Evolutionary conservation across 2,797 vertebrate species (phyloP), one percentile per base, ranked within the genome.

Genomic region (Sarcoramphus papa): DNA sequence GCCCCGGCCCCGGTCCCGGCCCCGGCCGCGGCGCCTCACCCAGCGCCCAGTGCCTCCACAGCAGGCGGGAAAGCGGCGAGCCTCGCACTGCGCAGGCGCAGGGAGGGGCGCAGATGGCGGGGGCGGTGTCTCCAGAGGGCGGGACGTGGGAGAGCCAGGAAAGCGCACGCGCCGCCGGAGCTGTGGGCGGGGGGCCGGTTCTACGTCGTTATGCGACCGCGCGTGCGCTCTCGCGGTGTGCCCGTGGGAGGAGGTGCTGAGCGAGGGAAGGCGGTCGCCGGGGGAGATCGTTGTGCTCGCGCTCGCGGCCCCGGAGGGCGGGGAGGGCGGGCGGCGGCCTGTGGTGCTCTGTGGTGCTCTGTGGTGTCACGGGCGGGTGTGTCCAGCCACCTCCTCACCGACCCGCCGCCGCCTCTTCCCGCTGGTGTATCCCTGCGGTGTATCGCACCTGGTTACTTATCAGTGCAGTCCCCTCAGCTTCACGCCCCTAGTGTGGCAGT

Each of bases 101-200:
- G 27, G n/a, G 9, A 6, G 21, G 8, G 8, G 8, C 8, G 6
- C 0, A 2, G 9, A 4, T 1, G 33, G 3, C 1, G 8, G 8
- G 40, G 43, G 50, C 8, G 51, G 8, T 17, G 51, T 1, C 65
- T 9, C 3, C 9, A 4, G 8, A 1, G 21, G 53, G 56, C 5
- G 62, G 20, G 37, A 9, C 23, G 25, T 8, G 47, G 19, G 48
- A 33, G 48, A 33, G 22, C 2, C 45, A 12, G 24, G 31, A 24
- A 17, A 7, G 59, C 50, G 50, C 57, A 18, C 12, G 81, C 40
- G 70, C 59, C 3, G 10, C 16, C 12, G 3, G 5, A 9, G 9
- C 2, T 4, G 10, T 7, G 54, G 35, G 60, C 22, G 40, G 28
- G 68, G 27, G 19, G 3, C 10, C 15, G 23, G 41, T 1, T 11